A percentile compares a stretch with the other conserved stretches of the same genome.
Conservation (phyloP, 2,797 vertebrate species). For the Iguana delicatissima region DNA sequence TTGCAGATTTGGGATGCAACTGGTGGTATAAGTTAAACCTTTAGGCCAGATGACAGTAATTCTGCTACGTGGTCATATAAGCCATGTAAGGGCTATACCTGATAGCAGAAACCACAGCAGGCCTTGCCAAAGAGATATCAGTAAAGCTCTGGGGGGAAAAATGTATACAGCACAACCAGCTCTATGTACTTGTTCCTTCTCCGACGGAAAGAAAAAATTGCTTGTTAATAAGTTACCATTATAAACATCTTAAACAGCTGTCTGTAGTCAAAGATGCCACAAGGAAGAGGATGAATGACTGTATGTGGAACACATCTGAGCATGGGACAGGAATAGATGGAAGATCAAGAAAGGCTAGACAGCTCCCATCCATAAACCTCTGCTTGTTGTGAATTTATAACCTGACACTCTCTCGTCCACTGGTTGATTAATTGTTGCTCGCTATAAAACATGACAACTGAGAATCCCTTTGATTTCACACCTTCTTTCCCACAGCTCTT, state of each 20-base stretch:
- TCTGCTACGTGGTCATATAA: conserved; percentile 27
- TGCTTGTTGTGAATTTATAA: conserved; percentile 63
- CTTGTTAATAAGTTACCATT: conserved; percentile 69
- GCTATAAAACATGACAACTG: conserved; percentile 47
- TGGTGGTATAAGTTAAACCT: conserved; percentile 44
- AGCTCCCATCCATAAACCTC: conserved; percentile 69
- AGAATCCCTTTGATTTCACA: conserved; percentile 55
- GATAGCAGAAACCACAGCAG: conserved; percentile 34
- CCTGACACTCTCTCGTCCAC: conserved; percentile 42
- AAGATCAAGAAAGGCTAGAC: conserved; percentile 45
- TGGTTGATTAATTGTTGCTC: conserved; percentile 55
- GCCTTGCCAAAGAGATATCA: conserved; percentile 47
- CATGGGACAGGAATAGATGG: conserved; percentile 71
- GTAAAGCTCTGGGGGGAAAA: conserved; percentile 48
- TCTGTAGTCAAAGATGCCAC: conserved; percentile 51
- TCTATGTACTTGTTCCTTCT: conserved; percentile 41
- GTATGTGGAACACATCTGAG: conserved; percentile 58
- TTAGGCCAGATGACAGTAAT: accelerated
- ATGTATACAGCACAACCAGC: conserved; percentile 38
- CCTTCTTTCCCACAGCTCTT: conserved; percentile 41
- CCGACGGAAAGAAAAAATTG: conserved; percentile 58
- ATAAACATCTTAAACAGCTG: conserved; percentile 59
- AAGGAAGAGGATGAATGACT: conserved; percentile 66
- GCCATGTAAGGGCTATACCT: conserved; percentile 46
- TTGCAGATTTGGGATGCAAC: conserved; percentile 23